A percentile compares a stretch with the other conserved stretches of the same genome.
These are phyloP conservation scores for Zaprionus lachaisei DNA, from an alignment of 1,140 invertebrate genomes.

Conservation along the genomic window DNA sequence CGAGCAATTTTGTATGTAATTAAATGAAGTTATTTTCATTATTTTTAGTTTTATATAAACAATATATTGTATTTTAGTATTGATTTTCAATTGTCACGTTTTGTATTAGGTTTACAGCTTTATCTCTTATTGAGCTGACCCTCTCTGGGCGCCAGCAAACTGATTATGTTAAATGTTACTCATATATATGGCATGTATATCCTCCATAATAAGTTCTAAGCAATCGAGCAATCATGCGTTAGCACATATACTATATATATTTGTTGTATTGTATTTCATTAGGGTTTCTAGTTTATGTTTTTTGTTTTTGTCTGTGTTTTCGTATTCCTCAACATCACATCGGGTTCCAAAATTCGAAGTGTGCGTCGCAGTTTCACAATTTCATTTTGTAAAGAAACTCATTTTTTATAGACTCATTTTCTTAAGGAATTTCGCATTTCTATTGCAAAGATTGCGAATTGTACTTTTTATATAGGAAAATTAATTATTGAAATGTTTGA, in stretches of 20 bases:
- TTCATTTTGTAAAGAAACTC: background rate
- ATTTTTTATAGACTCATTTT: background rate
- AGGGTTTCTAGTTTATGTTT: conserved; percentile 76
- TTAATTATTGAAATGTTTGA: conserved; percentile 12
- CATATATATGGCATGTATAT: conserved; percentile 56
- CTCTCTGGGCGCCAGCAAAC: conserved; percentile 35
- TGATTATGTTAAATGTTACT: conserved; percentile 52
- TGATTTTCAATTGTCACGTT: conserved; percentile 65
- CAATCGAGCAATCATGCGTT: conserved; percentile 40
- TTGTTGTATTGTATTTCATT: conserved; percentile 49
- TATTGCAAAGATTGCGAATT: background rate
- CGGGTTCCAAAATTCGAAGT: background rate
- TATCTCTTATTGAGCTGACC: conserved; percentile 64
- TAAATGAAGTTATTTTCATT: conserved; percentile 14
- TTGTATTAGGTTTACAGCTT: conserved; percentile 82
- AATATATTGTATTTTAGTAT: conserved; percentile 59
- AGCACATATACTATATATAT: conserved; percentile 28
- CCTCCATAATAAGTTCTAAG: conserved; percentile 34
- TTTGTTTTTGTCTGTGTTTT: conserved; percentile 67
- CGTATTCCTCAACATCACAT: conserved; percentile 14
- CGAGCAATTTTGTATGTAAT: conserved; percentile 22
- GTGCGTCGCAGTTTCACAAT: background rate
- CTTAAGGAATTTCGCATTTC: background rate
- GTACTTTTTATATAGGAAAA: conserved; percentile 21
- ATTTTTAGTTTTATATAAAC: conserved; percentile 16